Percentiles rank a stretch among this genome's conserved stretches.
Evolutionary conservation across 2,113 vertebrate genomes (phyloP).

Genomic region (Syngnathus typhle): DNA sequence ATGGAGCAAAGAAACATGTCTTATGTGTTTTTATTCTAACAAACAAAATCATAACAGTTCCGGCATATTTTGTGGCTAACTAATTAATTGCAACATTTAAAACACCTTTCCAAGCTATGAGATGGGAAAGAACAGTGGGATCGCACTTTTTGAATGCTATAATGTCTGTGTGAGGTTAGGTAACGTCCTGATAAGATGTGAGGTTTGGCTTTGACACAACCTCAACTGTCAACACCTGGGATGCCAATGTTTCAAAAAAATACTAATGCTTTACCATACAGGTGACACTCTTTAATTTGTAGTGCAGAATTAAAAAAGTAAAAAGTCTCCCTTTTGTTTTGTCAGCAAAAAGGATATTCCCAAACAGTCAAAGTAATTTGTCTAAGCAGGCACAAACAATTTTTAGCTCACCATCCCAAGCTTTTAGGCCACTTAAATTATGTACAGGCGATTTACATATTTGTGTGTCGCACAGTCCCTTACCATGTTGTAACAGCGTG

Average conservation of each 20-base stretch:
- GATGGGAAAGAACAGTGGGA: background rate
- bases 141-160: slow-evolving; percentile 2
- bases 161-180: slow-evolving; percentile 63
- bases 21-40: slow-evolving; percentile 73
- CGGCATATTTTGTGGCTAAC: slow-evolving; percentile 9
- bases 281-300: slow-evolving; percentile 3
- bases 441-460: background rate
- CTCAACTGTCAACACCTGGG: slow-evolving; percentile 63
- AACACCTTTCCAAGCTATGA: background rate
- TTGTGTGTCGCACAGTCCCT: slow-evolving; percentile 15
- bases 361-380: background rate
- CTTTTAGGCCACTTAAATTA: background rate
- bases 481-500: slow-evolving; percentile 66
- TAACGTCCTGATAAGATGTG: slow-evolving; percentile 53
- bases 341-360: no score
- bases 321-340: background rate
- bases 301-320: slow-evolving; percentile 11
- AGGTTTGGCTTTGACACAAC: slow-evolving; percentile 33
- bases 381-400: no score
- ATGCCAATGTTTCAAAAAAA: background rate
- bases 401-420: background rate
- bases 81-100: slow-evolving; percentile 8
- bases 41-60: slow-evolving; percentile 49
- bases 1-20: slow-evolving; percentile 52
- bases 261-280: background rate